A percentile compares a stretch with the other conserved stretches of the same genome.
These are phyloP conservation scores for Rhamnusium bicolor DNA, from an alignment of 2,888 invertebrate genomes.

Conservation along the genomic window DNA sequence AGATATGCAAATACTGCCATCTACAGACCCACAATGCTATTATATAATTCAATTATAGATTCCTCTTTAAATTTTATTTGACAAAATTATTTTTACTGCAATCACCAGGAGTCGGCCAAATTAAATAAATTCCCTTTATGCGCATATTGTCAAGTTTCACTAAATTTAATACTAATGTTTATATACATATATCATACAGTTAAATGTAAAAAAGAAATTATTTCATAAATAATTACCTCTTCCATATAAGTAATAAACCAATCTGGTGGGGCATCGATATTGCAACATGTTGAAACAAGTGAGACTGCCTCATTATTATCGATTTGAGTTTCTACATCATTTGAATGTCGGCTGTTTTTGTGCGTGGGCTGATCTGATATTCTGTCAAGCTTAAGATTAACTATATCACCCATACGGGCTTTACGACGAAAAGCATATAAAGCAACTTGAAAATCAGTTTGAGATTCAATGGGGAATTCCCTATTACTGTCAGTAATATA, in stretches of 20 bases:
- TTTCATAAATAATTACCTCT: no score
- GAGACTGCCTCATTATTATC: slow-evolving; percentile 50
- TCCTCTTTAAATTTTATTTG: no score
- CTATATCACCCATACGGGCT: slow-evolving; percentile 66
- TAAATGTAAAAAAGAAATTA: slow-evolving; percentile 16
- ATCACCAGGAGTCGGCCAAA: no score
- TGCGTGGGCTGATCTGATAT: slow-evolving; percentile 50
- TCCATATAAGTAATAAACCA: slow-evolving; percentile 60
- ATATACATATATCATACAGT: background rate
- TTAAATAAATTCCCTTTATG: no score
- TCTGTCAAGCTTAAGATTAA: slow-evolving; percentile 66
- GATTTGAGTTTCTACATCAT: slow-evolving; percentile 61
- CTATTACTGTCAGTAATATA: slow-evolving; percentile 69
- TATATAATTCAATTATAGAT: no score
- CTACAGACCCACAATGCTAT: no score
- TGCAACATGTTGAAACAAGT: slow-evolving; percentile 48
- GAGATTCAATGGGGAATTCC: slow-evolving; percentile 69
- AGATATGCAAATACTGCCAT: no score
- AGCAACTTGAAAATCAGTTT: slow-evolving; percentile 70
- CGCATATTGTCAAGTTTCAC: no score
- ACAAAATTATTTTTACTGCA: no score
- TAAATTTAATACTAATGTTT: no score
- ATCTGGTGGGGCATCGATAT: slow-evolving; percentile 55
- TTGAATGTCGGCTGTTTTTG: slow-evolving; percentile 49
- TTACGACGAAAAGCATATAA: slow-evolving; percentile 67